Evolutionary conservation across 2,113 vertebrate genomes (phyloP).

Genomic region (Erythrolamprus reginae): DNA sequence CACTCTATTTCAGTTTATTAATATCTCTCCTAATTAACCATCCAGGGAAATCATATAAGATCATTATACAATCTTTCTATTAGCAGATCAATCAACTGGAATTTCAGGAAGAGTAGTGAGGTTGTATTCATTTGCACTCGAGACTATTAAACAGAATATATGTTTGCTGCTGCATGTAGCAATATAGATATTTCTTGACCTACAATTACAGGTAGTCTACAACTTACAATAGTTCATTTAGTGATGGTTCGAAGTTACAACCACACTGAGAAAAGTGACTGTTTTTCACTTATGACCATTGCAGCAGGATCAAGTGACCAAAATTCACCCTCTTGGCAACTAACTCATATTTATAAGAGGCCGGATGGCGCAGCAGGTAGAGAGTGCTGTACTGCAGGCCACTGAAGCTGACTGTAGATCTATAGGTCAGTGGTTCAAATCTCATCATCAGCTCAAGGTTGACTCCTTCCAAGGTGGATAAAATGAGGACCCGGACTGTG

Average conservation of each 20-base stretch:
- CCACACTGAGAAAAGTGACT: not conserved
- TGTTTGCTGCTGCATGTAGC: not conserved
- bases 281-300: not conserved
- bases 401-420: no score
- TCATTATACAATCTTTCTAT: not conserved
- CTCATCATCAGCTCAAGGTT: no score
- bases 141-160: not conserved
- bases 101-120: not conserved
- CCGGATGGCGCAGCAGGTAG: no score
- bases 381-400: no score
- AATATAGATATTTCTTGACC: not conserved
- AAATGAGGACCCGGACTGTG: no score
- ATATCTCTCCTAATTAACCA: not conserved
- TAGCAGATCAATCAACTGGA: not conserved
- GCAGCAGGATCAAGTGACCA: not conserved
- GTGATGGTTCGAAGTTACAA: not conserved
- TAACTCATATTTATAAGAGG: not conserved
- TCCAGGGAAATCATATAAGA: not conserved
- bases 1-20: not conserved
- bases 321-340: not conserved
- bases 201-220: no score
- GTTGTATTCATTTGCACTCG: not conserved
- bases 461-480: no score
- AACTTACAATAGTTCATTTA: not conserved
- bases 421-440: no score